These are phyloP conservation scores for Crambe crambe DNA, from an alignment of 37 sponge, comb jelly and placozoan genomes.

Conservation along the genomic window DNA sequence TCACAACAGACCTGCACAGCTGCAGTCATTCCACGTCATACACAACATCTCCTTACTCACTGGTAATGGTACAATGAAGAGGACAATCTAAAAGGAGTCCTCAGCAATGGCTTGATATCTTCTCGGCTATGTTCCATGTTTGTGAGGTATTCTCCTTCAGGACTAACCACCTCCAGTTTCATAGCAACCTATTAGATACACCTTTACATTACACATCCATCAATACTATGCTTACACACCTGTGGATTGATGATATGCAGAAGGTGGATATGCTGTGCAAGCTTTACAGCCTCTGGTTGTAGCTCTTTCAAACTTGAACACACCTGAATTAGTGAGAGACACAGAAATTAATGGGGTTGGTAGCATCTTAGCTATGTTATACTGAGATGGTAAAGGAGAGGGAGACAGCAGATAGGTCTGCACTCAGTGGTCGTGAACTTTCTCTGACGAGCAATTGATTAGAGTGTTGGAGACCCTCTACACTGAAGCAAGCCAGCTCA, in stretches of 20 bases:
- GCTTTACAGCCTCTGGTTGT: background rate
- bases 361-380: background rate
- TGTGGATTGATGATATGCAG: slow-evolving; percentile 49
- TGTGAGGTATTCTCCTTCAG: background rate
- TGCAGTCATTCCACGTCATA: background rate
- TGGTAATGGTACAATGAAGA: background rate
- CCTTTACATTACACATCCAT: background rate
- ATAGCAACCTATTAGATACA: background rate
- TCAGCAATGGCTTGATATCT: background rate
- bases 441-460: background rate
- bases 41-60: too few relatives aligned
- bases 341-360: too few relatives aligned
- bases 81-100: background rate
- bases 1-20: background rate
- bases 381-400: background rate
- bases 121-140: background rate
- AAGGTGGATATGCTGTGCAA: slow-evolving; percentile 17
- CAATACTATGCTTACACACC: slow-evolving; percentile 5
- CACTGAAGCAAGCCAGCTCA: background rate
- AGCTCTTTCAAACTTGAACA: background rate
- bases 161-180: background rate
- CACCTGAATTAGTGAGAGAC: background rate
- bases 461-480: background rate
- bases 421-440: background rate
- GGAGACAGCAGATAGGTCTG: background rate